Base-by-base conservation (phyloP, 2,888 invertebrate genomes). In the Epinotia demarniana region DNA sequence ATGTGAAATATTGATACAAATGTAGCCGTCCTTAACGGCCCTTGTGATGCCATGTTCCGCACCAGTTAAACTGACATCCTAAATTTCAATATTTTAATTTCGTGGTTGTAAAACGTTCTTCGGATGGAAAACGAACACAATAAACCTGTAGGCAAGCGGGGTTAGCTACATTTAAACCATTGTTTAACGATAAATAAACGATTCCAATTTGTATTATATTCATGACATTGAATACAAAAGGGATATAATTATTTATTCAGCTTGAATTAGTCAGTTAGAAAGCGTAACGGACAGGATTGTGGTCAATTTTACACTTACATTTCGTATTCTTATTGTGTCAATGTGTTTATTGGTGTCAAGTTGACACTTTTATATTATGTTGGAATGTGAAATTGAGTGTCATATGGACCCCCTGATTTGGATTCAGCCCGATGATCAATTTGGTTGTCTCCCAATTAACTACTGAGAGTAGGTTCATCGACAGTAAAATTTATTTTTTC, bases 11-110 rank as follows among this genome's bases (percentile, higher is more conserved):
- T 13, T 2, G 46, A 13, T 13, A 46, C 46, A 46, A 53, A n/a
- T 53, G n/a, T 6, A n/a, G 13, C 53, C 53, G 8, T 53, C 3
- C 16, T 49, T 33, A 6, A 39, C 9, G 23, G 23, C 23, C 23
- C 23, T 27, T 27, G 23, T 27, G 3, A 23, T 16, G 68, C 58
- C 23, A 46, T 46, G 58, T 60, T 60, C 60, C 69, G n/a, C 58
- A 19, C 23, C 69, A 69, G 49, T 60, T 69, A 27, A 23, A 53
- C 61, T 53, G 33, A 71, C 70, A 71, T 71, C 62, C 61, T 61
- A 71, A 71, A 53, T 53, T 71, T 71, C 16, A 19, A 33, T 53
- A 71, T 62, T 71, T 71, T 71, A 18, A 71, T 71, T 71, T 62
- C 1, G 23, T 18, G 53, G 18, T 23, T 53, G 16, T 53, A 49